phyloP scores from a whole-genome alignment of 2,888 invertebrate genomes.

The Eudasyphora cyanicolor region DNA sequence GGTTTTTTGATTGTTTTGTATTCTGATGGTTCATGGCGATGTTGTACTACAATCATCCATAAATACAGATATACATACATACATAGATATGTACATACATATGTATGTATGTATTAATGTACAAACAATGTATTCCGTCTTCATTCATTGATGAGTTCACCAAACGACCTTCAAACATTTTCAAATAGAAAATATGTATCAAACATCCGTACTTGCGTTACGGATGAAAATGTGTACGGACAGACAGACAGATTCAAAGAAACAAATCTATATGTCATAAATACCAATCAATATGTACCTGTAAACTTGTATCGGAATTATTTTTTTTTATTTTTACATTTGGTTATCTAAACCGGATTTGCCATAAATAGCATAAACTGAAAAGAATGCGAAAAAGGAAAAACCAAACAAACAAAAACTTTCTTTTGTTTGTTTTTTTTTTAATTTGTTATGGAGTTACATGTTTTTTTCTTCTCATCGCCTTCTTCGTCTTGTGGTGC shows the following conservation, averaged over 20 bases:
- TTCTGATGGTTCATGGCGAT: neutral
- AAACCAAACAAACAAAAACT: neutral
- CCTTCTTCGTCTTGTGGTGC: neutral
- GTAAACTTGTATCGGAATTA: slow-evolving; percentile 17
- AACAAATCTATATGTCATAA: no score
- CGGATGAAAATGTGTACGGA: no score
- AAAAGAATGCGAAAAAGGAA: slow-evolving; percentile 2
- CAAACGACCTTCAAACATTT: slow-evolving; percentile 66
- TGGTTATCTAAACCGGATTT: slow-evolving; percentile 29
- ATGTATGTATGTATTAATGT: neutral
- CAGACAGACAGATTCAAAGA: no score
- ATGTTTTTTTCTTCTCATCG: no score
- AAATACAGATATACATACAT: neutral
- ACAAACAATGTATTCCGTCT: neutral
- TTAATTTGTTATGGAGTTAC: neutral
- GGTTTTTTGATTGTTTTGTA: slow-evolving; percentile 24
- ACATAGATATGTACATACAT: slow-evolving; percentile 1
- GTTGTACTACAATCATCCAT: neutral
- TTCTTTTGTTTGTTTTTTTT: slow-evolving; percentile 5
- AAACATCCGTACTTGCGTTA: neutral
- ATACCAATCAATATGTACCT: no score
- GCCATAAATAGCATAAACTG: neutral
- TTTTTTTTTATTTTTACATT: neutral
- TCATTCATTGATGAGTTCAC: slow-evolving; percentile 65
- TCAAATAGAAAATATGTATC: slow-evolving; percentile 62